phyloP scores from a whole-genome alignment of 2,888 invertebrate species.

The Athalia cordata region DNA sequence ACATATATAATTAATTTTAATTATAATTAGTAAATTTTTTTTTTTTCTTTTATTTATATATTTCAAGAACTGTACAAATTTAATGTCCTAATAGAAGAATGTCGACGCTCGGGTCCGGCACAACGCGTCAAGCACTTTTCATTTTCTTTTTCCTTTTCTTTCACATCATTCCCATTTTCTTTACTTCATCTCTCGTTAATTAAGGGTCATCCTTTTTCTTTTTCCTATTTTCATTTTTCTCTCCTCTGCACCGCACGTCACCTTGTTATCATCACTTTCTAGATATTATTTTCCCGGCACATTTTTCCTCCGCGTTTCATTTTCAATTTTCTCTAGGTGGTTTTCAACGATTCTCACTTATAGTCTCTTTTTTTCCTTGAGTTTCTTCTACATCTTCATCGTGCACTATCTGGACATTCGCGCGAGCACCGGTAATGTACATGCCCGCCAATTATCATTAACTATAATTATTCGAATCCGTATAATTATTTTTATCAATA shows the following conservation, averaged over 20 bases:
- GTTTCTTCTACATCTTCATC: conserved; percentile 34
- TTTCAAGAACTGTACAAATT: conserved; percentile 73
- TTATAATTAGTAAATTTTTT: conserved; percentile 62
- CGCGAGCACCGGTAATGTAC: conserved; percentile 72
- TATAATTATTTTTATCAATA: conserved; percentile 16
- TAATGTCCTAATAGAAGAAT: conserved; percentile 71
- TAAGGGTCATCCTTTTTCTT: neutral
- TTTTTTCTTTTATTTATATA: conserved; percentile 71
- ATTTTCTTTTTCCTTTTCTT: neutral
- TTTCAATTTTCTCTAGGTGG: conserved; percentile 30
- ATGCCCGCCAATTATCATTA: conserved; percentile 68
- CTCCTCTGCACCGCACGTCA: neutral
- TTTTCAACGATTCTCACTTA: too few species aligned
- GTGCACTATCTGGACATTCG: conserved; percentile 54
- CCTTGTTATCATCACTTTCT: too few species aligned
- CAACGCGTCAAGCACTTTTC: conserved; percentile 56
- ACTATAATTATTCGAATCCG: conserved; percentile 59
- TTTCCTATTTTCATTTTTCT: conserved; percentile 20
- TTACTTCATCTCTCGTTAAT: neutral
- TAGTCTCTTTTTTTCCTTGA: conserved; percentile 45
- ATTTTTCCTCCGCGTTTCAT: conserved; percentile 21
- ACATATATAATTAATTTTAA: conserved; percentile 52
- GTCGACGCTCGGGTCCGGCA: conserved; percentile 67
- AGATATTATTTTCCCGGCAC: too few species aligned
- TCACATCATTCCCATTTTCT: conserved; percentile 29